Conservation (phyloP, 2,888 invertebrate genomes). For the Vanessa cardui region DNA sequence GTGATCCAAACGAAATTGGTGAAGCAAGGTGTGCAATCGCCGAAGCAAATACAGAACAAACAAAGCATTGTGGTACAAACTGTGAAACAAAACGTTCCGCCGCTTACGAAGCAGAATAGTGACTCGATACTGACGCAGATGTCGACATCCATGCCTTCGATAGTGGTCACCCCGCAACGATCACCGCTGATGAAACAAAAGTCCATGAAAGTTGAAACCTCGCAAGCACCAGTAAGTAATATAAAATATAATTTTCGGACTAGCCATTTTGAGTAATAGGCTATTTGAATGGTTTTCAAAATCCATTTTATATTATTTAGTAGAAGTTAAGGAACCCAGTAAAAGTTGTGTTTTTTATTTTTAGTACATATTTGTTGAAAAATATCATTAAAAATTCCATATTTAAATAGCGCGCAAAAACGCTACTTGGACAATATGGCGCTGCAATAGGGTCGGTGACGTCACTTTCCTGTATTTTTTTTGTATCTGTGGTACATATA, state of each 20-base stretch:
- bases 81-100: conserved; percentile 41
- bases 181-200: conserved; percentile 68
- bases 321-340: too few species aligned
- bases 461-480: too few species aligned
- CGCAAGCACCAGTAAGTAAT: conserved; percentile 51
- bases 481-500: too few species aligned
- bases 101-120: conserved; percentile 38
- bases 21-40: conserved; percentile 48
- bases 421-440: too few species aligned
- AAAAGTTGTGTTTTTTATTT: too few species aligned
- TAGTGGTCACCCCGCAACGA: conserved; percentile 59
- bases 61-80: conserved; percentile 38
- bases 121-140: conserved; percentile 39
- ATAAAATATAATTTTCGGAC: neutral
- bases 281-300: too few species aligned
- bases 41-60: conserved; percentile 47
- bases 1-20: conserved; percentile 39
- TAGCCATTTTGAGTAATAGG: too few species aligned
- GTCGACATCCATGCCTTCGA: conserved; percentile 57
- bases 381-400: too few species aligned
- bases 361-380: too few species aligned
- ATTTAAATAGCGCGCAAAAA: too few species aligned
- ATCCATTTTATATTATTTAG: too few species aligned
- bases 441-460: too few species aligned
- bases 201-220: conserved; percentile 59